Conservation (phyloP, 2,888 invertebrate genomes). For the Pegoplata infirma region DNA sequence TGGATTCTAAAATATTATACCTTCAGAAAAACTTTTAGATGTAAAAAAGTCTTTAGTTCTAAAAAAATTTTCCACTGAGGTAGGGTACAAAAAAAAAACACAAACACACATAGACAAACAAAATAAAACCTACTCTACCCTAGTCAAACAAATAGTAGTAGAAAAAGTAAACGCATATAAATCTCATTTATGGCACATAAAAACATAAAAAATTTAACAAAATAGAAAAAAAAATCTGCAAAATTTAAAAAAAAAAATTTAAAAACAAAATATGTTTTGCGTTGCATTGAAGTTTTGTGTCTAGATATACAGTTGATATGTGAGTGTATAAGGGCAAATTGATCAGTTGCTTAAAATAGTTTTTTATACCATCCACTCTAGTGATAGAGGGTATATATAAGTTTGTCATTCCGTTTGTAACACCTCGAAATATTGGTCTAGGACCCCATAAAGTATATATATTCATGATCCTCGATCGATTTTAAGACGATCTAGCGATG, state of each 20-base stretch:
- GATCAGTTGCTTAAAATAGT: not conserved
- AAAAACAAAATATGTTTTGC: constrained; percentile 28
- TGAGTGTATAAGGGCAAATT: not conserved
- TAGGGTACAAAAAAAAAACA: too few relatives aligned
- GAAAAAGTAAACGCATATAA: constrained; percentile 43
- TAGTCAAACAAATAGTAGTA: constrained; percentile 14
- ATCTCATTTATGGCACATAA: constrained; percentile 41
- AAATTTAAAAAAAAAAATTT: constrained; percentile 10
- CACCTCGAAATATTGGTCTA: too few relatives aligned
- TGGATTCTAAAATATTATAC: too few relatives aligned
- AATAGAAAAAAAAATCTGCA: constrained; percentile 2
- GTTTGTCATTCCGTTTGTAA: too few relatives aligned
- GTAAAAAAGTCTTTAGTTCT: too few relatives aligned
- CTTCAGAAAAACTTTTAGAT: too few relatives aligned
- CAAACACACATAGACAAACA: constrained; percentile 13
- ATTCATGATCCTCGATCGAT: too few relatives aligned
- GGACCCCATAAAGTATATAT: too few relatives aligned
- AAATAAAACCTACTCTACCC: not conserved
- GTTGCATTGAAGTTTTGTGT: constrained; percentile 24
- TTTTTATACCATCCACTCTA: too few relatives aligned
- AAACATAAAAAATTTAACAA: not conserved
- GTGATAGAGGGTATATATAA: too few relatives aligned
- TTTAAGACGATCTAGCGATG: too few relatives aligned
- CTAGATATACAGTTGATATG: not conserved
- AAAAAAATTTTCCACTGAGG: too few relatives aligned